Evolutionary conservation across 23 tunicate genomes (phyloP).

Genomic region (Styela clava): DNA sequence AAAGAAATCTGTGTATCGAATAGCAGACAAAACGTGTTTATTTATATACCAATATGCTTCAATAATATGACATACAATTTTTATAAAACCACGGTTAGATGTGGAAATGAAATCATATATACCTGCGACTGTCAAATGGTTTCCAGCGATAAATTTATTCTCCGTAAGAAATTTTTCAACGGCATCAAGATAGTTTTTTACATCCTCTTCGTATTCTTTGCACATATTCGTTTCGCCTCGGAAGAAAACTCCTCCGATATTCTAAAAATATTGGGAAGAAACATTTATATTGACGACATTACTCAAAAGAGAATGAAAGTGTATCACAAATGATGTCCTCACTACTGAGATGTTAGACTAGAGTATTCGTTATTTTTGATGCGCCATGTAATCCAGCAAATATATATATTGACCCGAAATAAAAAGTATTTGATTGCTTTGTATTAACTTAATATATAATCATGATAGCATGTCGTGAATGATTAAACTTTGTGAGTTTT

Average conservation of each 20-base stretch:
- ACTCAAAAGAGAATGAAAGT: no score
- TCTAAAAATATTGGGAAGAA: conserved; percentile 9
- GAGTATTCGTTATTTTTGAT: no score
- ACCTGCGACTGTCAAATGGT: conserved; percentile 56
- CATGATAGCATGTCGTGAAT: no score
- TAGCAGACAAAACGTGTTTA: neutral
- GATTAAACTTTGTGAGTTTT: no score
- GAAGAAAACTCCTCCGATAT: conserved; percentile 32
- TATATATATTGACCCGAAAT: no score
- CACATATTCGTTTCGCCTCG: conserved; percentile 12
- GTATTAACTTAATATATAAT: no score
- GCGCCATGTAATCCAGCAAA: no score
- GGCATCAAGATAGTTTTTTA: conserved; percentile 15
- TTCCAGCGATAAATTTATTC: conserved; percentile 27
- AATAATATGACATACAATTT: neutral
- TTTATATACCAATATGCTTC: neutral
- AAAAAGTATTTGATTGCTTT: no score
- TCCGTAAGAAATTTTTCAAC: conserved; percentile 32
- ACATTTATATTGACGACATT: neutral
- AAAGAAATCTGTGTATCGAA: conserved; percentile 8
- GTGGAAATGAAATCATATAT: no score
- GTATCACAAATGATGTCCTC: no score
- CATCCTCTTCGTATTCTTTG: neutral
- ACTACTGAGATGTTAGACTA: no score
- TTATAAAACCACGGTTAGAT: no score